These are phyloP conservation scores for Protula sp. DNA, from an alignment of 2,888 invertebrate species.

Conservation along the genomic window DNA sequence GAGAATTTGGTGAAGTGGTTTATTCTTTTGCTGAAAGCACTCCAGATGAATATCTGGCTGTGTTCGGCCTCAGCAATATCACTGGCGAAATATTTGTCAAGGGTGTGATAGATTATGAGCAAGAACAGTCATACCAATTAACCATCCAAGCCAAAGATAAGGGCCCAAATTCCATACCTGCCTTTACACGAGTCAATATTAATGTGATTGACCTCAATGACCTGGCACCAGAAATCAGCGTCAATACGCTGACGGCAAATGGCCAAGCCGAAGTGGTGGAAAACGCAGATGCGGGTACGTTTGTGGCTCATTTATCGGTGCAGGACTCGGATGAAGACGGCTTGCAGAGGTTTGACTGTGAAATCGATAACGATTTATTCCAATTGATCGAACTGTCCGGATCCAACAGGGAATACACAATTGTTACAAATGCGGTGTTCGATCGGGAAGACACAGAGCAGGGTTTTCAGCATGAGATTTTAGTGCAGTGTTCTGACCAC, in stretches of 20 bases:
- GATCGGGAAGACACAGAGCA: conserved; percentile 6
- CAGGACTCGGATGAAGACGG: conserved; percentile 9
- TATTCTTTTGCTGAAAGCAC: not conserved
- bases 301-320: conserved; percentile 10
- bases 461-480: not conserved
- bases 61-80: not conserved
- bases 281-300: conserved; percentile 7
- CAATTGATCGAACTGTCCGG: not conserved
- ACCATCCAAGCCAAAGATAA: not conserved
- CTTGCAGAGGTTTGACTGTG: conserved; percentile 5
- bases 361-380: conserved; percentile 5
- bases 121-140: not conserved
- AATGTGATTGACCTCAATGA: conserved; percentile 3
- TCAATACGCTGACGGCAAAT: conserved; percentile 5
- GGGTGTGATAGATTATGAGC: not conserved
- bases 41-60: not conserved
- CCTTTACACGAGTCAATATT: not conserved
- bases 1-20: not conserved
- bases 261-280: conserved; percentile 7
- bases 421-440: conserved; percentile 2
- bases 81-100: conserved; percentile 1
- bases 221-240: conserved; percentile 8
- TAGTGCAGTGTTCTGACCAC: conserved; percentile 4
- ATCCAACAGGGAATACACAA: conserved; percentile 3
- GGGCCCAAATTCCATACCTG: not conserved